These are phyloP conservation scores for Pedetes capensis DNA, from an alignment of 2,113 vertebrate genomes.

Conservation along the genomic window DNA sequence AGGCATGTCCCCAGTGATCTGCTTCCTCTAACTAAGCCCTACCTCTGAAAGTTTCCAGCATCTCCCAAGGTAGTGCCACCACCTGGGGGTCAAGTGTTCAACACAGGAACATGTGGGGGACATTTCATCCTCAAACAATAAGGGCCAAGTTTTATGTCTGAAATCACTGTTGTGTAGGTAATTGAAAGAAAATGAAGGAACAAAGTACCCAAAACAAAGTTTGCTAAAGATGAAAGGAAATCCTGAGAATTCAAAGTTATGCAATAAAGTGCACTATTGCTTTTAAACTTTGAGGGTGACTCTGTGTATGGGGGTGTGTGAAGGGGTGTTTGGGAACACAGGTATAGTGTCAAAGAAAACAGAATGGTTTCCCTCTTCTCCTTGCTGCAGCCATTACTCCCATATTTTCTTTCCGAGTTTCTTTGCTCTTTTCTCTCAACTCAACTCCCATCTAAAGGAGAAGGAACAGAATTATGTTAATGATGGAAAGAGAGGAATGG, in stretches of 20 bases:
- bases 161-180: constrained; percentile 3
- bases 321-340: background rate
- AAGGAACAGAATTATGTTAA: background rate
- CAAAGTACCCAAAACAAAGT: background rate
- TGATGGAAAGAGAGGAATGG: background rate
- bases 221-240: constrained; percentile 11
- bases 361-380: background rate
- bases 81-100: too few relatives aligned
- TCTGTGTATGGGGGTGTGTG: too few relatives aligned
- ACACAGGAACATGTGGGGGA: too few relatives aligned
- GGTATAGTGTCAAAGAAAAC: background rate
- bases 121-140: too few relatives aligned
- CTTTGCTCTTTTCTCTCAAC: background rate
- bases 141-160: background rate
- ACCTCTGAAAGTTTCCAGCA: too few relatives aligned
- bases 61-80: too few relatives aligned
- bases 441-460: background rate
- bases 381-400: background rate
- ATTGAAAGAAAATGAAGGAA: constrained; percentile 34
- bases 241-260: background rate
- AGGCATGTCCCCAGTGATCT: too few relatives aligned
- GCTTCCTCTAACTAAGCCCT: too few relatives aligned
- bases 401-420: background rate
- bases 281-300: background rate
- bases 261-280: background rate